Base-by-base conservation (phyloP, 2,113 vertebrate genomes). In the Octodon degus region DNA sequence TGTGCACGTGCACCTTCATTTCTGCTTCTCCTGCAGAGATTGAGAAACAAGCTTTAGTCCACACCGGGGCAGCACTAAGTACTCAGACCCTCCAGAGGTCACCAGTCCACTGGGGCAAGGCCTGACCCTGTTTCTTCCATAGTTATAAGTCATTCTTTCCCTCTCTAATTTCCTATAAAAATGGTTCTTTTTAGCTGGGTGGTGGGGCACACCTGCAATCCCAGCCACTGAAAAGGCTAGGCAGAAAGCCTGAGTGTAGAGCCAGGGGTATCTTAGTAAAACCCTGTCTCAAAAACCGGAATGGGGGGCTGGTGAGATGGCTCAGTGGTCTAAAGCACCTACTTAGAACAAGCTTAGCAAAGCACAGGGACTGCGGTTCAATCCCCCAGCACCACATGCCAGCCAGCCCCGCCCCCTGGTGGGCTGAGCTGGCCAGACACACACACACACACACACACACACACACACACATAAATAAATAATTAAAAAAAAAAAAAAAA, bases 1-100 rank as follows among this genome's bases (percentile, higher is more conserved):
- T 99, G 98, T 99, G 99, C 97, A 99, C 97, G 96, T 99, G 99
- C 98, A 99, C 99, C 98, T 99, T 99, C 99, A 99, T 99, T 98
- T 98, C 98, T 97, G 97, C 94, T 98, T 97, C 97, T 96, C 97
- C 97, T 98, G 77, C 37, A 93, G 88, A 40, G 70, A 82, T 79
- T 53, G 70, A 89, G 68, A 97, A 55, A 77, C 24, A 87, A 55
- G 3, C 37, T 62, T 94, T 93, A 96, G 81, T 74, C 53, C 22
- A 76, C 17, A 68, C 7, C 47, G 20, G 37, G 2, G 24, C 11
- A 93, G 65, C 25, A 55, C 80, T 86, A 50, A 79, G 76, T 50
- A 24, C 37, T 60, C 19, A 53, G 74, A n/a, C 30, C 79, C 50
- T 55, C 63, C 13, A 37, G 7, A 40, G 86, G 3, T 53, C 83